Base-by-base conservation (phyloP, 1,140 invertebrate genomes). In the Cotesia chilonis region DNA sequence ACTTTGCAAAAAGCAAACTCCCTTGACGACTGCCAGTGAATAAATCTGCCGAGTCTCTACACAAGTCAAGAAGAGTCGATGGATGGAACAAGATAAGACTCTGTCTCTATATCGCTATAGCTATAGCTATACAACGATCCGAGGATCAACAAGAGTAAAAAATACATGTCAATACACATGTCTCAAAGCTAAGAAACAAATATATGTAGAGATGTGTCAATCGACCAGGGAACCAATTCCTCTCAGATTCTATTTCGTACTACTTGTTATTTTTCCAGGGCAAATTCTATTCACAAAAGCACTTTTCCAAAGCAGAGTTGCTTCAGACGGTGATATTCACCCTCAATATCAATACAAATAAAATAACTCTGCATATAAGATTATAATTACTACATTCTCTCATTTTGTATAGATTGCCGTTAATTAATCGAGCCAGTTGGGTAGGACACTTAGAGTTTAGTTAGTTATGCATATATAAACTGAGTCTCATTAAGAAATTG, bases 151-250 rank as follows among this genome's bases (percentile, higher is more conserved):
- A 60, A 20, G 20, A 61, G 35, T 17, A 61, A 35, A 61, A 12
- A 28, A 61, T 4, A 28, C 14, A 61, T 2, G 28, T 35, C 28
- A 28, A 57, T n/a, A 57, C 17, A 17, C 54, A 57, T 20, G 17
- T 20, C 5, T 57, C 7, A 7, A 57, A 57, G n/a, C n/a, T 12
- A 57, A 17, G 6, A 57, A 17, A 55, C 5, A 57, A 17, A 57
- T 57, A n/a, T 57, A 57, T 57, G 7, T 61, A 47, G n/a, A 70
- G 59, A 60, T 71, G 47, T 64, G 61, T 65, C 28, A 71, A 71
- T 71, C 70, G 70, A 71, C 3, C 51, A 36, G 47, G 51, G 70
- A 71, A 71, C 63, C 70, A 71, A 71, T 71, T 71, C 63, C 70
- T 55, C 65, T 71, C 55, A 51, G 47, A 71, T 71, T 71, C 10